These are phyloP conservation scores for Drosophila borealis DNA, from an alignment of 2,888 invertebrate species.

Conservation along the genomic window DNA sequence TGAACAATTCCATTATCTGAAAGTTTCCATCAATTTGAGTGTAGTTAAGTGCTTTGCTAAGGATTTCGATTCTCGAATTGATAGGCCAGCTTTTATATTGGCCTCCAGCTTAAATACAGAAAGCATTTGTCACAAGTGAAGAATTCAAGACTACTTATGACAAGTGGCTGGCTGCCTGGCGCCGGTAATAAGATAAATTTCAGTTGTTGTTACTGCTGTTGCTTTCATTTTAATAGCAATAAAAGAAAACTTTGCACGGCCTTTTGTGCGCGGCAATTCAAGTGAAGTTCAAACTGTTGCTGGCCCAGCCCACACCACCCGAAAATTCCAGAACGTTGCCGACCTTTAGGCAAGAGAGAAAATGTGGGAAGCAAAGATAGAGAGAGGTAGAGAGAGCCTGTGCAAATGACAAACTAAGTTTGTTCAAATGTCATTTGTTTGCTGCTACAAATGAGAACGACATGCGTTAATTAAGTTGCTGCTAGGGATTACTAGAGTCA, in stretches of 20 bases:
- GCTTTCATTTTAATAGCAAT: conserved; percentile 25
- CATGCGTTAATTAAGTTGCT: conserved; percentile 72
- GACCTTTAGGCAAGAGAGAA: background rate
- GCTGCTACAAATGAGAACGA: conserved; percentile 65
- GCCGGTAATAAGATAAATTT: conserved; percentile 72
- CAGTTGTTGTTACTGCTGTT: conserved; percentile 49
- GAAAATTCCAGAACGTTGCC: conserved; percentile 20
- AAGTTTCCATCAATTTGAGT: background rate
- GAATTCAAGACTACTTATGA: conserved; percentile 27
- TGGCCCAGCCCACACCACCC: background rate
- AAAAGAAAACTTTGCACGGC: conserved; percentile 37
- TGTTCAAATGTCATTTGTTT: conserved; percentile 62
- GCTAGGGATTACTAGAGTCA: conserved; percentile 18
- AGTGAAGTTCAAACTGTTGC: conserved; percentile 46
- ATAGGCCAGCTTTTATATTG: background rate
- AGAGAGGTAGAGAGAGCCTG: background rate
- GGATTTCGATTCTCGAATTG: conserved; percentile 15
- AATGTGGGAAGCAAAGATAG: background rate
- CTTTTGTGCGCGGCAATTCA: conserved; percentile 43
- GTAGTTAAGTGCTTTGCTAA: background rate
- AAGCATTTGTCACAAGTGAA: conserved; percentile 29
- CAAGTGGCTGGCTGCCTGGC: conserved; percentile 36
- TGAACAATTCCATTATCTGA: background rate
- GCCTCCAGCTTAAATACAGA: background rate
- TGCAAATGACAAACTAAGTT: conserved; percentile 38